phyloP scores from a whole-genome alignment of 2,888 invertebrate genomes.

The Thyatira batis region DNA sequence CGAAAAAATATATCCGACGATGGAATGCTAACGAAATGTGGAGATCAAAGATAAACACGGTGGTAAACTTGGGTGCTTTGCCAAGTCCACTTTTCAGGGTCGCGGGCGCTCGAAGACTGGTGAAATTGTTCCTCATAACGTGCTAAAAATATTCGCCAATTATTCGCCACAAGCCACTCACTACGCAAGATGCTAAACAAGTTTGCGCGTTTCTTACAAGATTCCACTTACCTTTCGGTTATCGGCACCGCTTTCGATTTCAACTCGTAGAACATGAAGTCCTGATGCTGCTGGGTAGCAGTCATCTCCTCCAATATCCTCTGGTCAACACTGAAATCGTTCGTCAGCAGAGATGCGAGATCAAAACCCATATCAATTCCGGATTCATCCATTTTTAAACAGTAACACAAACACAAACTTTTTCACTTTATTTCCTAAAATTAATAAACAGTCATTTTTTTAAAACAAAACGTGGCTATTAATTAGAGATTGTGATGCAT shows the following conservation, averaged over 20 bases:
- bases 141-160: constrained; percentile 74
- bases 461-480: constrained; percentile 58
- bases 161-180: constrained; percentile 28
- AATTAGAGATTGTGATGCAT: constrained; percentile 48
- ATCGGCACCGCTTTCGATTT: constrained; percentile 83
- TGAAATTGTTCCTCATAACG: constrained; percentile 75
- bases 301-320: constrained; percentile 81
- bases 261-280: constrained; percentile 84
- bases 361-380: constrained; percentile 85
- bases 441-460: constrained; percentile 54
- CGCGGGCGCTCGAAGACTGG: constrained; percentile 60
- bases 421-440: constrained; percentile 54
- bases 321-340: constrained; percentile 78
- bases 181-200: constrained; percentile 28
- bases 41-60: constrained; percentile 62
- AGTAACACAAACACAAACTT: constrained; percentile 63
- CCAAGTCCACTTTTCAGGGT: constrained; percentile 78
- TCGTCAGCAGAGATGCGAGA: constrained; percentile 81
- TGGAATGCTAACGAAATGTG: constrained; percentile 42
- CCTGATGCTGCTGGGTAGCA: constrained; percentile 79
- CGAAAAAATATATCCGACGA: constrained; percentile 22
- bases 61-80: constrained; percentile 68
- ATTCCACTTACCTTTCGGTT: constrained; percentile 79
- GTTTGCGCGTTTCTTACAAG: constrained; percentile 29
- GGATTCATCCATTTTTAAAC: constrained; percentile 83